These are phyloP conservation scores for Poecilus cupreus DNA, from an alignment of 2,888 invertebrate species.

Conservation along the genomic window DNA sequence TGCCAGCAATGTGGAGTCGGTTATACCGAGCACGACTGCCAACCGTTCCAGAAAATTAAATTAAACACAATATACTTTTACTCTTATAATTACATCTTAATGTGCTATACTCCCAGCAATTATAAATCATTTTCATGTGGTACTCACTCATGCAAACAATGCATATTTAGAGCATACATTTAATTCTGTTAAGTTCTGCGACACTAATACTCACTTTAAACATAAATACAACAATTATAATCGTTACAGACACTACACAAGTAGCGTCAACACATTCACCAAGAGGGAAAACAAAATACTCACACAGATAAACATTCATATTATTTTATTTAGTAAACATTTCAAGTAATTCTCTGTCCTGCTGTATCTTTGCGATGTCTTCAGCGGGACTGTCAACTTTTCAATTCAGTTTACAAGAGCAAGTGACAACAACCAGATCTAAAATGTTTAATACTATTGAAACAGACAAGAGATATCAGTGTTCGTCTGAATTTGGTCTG, in stretches of 20 bases:
- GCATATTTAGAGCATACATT: background rate
- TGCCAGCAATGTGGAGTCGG: no score
- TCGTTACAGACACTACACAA: background rate
- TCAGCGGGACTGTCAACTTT: slow-evolving; percentile 23
- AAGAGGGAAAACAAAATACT: background rate
- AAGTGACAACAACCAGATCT: slow-evolving; percentile 20
- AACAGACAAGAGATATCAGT: background rate
- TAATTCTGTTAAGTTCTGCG: background rate
- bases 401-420: slow-evolving; percentile 42
- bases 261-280: background rate
- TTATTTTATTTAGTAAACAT: background rate
- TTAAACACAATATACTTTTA: background rate
- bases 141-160: background rate
- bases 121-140: background rate
- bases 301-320: background rate
- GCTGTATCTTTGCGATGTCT: background rate
- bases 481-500: slow-evolving; percentile 40
- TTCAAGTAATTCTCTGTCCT: background rate
- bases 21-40: no score
- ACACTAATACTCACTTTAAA: background rate
- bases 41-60: background rate
- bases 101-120: background rate
- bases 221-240: slow-evolving; percentile 15
- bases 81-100: background rate
- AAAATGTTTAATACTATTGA: slow-evolving; percentile 32